Evolutionary conservation across 1,140 invertebrate genomes (phyloP), one percentile per base, ranked within the genome.

Genomic region (Trichonephila inaurata): DNA sequence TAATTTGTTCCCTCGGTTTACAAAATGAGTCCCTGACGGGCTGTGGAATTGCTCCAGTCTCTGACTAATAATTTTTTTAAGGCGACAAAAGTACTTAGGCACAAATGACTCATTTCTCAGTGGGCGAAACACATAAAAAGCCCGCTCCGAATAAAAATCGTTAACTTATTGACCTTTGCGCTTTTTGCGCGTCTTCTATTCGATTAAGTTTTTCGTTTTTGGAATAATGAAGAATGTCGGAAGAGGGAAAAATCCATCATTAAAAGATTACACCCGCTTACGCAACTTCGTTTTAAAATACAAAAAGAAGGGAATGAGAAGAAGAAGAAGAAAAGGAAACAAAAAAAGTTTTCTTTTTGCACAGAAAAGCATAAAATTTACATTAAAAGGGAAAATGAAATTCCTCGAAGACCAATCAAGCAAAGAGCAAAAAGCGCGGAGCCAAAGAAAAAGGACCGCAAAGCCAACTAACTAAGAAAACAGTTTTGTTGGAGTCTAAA

Each of bases 391-490:
- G 92, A 88, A 93, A 89, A 89, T 89, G 85, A 88, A 93, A 93
- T 89, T 93, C 92, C 92, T 93, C 62, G 51, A 88, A 93, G 92
- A 93, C 92, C 92, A 93, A 93, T 93, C 92, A 93, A 93, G 91
- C 62, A 81, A 69, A 92, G 66, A 87, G 91, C 62, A 92, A 92
- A 92, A 92, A 77, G 91, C 90, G 33, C 60, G 21, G 8, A 72
- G 60, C 81, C 19, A 86, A 64, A 85, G 21, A 77, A 77, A 92
- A 89, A 87, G 72, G 69, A 66, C 92, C 62, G 28, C 85, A 93
- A 89, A 93, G 92, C 92, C 92, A 93, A 93, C 92, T 92, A 92
- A 92, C 90, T 92, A 92, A 92, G 91, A 92, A 89, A 93, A 89
- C 92, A 62, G 92, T 88, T 93, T 91, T 91, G 89, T 91, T 91